phyloP scores from a whole-genome alignment of 2,888 invertebrate species.

The Netelia melanura region DNA sequence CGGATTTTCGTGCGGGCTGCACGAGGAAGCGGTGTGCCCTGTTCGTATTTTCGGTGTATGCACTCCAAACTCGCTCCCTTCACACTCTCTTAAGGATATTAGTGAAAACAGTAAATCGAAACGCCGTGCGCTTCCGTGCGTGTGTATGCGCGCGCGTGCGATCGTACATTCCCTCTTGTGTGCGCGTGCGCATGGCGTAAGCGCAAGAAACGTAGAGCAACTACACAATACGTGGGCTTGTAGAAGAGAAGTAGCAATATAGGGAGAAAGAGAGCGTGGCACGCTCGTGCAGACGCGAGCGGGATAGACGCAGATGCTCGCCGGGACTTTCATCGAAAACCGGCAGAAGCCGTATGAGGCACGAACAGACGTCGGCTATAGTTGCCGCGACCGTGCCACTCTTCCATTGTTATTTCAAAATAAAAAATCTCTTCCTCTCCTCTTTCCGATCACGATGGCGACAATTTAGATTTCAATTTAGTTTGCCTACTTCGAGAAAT shows the following conservation, averaged over 20 bases:
- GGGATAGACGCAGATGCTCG: constrained; percentile 71
- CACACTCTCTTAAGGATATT: constrained; percentile 39
- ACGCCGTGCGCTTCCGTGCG: background rate
- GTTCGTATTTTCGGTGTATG: constrained; percentile 63
- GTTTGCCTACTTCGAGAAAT: background rate
- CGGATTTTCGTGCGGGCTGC: constrained; percentile 49
- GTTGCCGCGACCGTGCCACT: constrained; percentile 74
- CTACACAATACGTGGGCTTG: constrained; percentile 43
- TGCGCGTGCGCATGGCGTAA: constrained; percentile 18
- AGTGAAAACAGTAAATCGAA: constrained; percentile 35
- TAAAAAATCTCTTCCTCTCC: constrained; percentile 74
- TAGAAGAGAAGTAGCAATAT: constrained; percentile 28
- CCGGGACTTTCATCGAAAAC: constrained; percentile 66
- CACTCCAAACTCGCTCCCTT: constrained; percentile 58
- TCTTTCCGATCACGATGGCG: background rate
- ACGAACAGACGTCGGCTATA: constrained; percentile 71
- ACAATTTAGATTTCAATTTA: background rate
- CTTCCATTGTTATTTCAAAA: constrained; percentile 84
- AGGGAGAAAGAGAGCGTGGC: constrained; percentile 48
- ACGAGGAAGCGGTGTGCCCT: constrained; percentile 46
- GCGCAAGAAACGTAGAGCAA: constrained; percentile 40
- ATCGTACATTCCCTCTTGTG: background rate
- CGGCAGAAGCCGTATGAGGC: constrained; percentile 65
- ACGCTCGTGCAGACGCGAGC: constrained; percentile 68
- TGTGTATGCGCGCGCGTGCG: constrained; percentile 27